phyloP scores from a whole-genome alignment of 2,113 vertebrate genomes.

The Xiphophorus couchianus region DNA sequence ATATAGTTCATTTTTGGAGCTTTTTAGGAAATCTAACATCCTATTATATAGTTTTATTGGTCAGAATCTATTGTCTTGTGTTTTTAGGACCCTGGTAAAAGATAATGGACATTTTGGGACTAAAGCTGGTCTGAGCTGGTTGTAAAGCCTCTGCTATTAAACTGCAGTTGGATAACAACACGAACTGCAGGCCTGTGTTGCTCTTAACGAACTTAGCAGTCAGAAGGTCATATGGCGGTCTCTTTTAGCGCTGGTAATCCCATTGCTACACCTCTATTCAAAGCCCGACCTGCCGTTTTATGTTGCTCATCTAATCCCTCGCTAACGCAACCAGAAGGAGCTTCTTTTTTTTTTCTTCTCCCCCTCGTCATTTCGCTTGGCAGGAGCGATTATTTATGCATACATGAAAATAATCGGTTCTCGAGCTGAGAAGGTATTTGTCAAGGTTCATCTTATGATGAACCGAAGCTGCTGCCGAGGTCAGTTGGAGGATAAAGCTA shows the following conservation, averaged over 20 bases:
- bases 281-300: slow-evolving; percentile 45
- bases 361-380: slow-evolving; percentile 37
- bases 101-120: slow-evolving; percentile 24
- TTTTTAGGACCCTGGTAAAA: slow-evolving; percentile 24
- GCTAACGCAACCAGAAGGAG: slow-evolving; percentile 59
- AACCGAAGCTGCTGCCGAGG: not conserved
- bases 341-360: too few species aligned
- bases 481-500: not conserved
- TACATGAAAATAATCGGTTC: slow-evolving; percentile 43
- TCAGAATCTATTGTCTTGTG: slow-evolving; percentile 5
- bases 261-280: slow-evolving; percentile 63
- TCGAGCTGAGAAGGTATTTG: slow-evolving; percentile 24
- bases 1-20: not conserved
- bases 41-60: slow-evolving; percentile 8
- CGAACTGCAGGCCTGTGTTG: slow-evolving; percentile 31
- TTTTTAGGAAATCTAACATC: slow-evolving; percentile 3
- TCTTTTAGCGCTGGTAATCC: slow-evolving; percentile 66
- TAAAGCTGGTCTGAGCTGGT: slow-evolving; percentile 28
- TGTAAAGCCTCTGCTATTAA: slow-evolving; percentile 32
- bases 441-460: slow-evolving; percentile 19
- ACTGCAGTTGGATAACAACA: slow-evolving; percentile 36
- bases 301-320: slow-evolving; percentile 66
- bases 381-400: slow-evolving; percentile 47
- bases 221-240: slow-evolving; percentile 62
- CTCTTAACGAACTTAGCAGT: slow-evolving; percentile 63